phyloP scores from a whole-genome alignment of 1,140 invertebrate genomes.

The Drosophila persimilis region DNA sequence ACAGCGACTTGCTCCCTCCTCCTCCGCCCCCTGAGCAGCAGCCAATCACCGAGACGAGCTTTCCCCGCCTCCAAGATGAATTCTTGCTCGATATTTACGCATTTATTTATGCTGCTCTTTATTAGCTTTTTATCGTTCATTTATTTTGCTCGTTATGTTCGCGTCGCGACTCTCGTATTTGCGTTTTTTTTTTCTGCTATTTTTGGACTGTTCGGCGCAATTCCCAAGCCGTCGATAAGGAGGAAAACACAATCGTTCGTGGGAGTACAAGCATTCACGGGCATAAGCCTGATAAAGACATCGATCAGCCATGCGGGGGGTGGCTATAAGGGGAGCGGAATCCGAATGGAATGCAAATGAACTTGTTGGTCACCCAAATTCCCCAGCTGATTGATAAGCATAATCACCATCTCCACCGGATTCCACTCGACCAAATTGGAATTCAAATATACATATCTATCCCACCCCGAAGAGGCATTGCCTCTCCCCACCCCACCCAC shows the following conservation, averaged over 20 bases:
- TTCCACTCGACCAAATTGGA: slow-evolving; percentile 33
- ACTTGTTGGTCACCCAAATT: slow-evolving; percentile 31
- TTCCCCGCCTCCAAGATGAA: slow-evolving; percentile 23
- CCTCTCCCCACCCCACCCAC: neutral
- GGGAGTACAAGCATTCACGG: slow-evolving; percentile 15
- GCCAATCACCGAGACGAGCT: slow-evolving; percentile 45
- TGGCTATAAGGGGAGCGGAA: neutral
- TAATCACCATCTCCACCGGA: neutral
- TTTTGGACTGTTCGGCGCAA: slow-evolving; percentile 24
- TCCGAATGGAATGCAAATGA: slow-evolving; percentile 42
- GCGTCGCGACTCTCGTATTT: slow-evolving; percentile 40
- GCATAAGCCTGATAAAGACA: slow-evolving; percentile 23
- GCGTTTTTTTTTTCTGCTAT: slow-evolving; percentile 15
- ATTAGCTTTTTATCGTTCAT: slow-evolving; percentile 78
- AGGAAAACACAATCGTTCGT: neutral
- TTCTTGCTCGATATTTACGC: slow-evolving; percentile 62
- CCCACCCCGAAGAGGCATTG: slow-evolving; percentile 2
- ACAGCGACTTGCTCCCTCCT: neutral
- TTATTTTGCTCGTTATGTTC: slow-evolving; percentile 74
- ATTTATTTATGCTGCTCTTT: slow-evolving; percentile 77
- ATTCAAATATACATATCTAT: slow-evolving; percentile 4
- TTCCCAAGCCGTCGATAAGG: slow-evolving; percentile 9
- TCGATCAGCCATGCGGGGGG: slow-evolving; percentile 25
- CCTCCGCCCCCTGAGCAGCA: slow-evolving; percentile 18
- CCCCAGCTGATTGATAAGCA: slow-evolving; percentile 39